phyloP scores from a whole-genome alignment of 2,888 invertebrate genomes.

The Phaedon cochleariae region DNA sequence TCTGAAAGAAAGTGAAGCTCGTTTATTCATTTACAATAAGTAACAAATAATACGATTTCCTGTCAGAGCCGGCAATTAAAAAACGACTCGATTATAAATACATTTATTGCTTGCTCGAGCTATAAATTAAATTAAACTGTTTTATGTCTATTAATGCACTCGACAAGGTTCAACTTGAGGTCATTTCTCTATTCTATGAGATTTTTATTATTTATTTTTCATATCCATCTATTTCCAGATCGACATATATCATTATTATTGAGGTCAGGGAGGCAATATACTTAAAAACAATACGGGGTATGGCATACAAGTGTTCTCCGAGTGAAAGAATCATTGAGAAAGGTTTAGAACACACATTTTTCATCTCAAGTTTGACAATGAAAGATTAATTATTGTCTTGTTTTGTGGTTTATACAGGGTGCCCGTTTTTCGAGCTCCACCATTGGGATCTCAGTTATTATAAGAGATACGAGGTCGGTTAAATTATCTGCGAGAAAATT shows the following conservation, averaged over 20 bases:
- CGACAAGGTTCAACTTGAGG: conserved; percentile 2
- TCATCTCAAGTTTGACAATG: too few species aligned
- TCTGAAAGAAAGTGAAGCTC: too few species aligned
- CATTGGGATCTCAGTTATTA: too few species aligned
- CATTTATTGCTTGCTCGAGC: background rate
- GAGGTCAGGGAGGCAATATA: background rate
- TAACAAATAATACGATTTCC: background rate
- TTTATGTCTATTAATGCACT: background rate
- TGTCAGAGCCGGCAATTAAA: background rate
- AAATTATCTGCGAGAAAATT: too few species aligned
- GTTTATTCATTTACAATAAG: too few species aligned
- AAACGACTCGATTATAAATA: background rate
- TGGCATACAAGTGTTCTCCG: too few species aligned
- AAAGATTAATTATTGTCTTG: too few species aligned
- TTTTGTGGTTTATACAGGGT: too few species aligned
- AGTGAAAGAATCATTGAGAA: too few species aligned
- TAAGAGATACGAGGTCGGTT: too few species aligned
- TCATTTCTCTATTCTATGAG: background rate
- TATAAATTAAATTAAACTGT: background rate
- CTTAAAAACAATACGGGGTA: background rate
- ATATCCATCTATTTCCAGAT: background rate
- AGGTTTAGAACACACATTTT: too few species aligned
- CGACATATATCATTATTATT: background rate
- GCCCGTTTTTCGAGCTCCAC: too few species aligned
- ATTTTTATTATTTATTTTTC: background rate